Conservation (phyloP, 2,113 vertebrate species). For the Lampris incognitus region DNA sequence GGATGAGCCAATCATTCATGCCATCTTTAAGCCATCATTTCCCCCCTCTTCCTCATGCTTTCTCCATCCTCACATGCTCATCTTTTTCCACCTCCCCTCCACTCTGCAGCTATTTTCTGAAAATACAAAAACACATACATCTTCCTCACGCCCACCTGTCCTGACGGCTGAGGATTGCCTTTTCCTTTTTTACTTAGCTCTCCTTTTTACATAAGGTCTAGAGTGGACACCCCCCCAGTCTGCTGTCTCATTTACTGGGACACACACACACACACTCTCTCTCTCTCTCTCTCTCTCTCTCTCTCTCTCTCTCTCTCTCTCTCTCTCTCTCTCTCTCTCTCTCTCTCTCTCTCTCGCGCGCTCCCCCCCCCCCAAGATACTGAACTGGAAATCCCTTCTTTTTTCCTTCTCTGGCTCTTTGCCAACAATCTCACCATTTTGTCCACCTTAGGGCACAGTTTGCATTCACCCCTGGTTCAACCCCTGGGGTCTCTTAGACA, state of each 20-base stretch:
- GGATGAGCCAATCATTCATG: conserved; percentile 1
- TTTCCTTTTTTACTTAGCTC: neutral
- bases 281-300: neutral
- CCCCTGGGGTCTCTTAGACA: conserved; percentile 32
- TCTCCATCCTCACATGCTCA: neutral
- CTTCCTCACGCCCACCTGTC: neutral
- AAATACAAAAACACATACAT: neutral
- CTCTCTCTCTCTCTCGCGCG: conserved; percentile 5
- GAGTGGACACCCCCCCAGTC: neutral
- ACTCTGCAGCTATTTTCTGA: neutral
- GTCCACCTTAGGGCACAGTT: conserved; percentile 25
- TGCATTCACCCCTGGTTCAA: conserved; percentile 15
- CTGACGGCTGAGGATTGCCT: neutral
- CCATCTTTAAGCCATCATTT: conserved; percentile 9
- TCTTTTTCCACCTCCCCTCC: neutral
- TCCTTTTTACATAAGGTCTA: neutral
- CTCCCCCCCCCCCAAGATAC: neutral
- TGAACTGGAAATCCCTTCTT: neutral
- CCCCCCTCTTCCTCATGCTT: conserved; percentile 11
- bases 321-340: neutral
- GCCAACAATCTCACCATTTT: conserved; percentile 31
- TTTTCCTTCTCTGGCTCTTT: neutral
- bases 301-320: neutral
- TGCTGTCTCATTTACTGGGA: neutral
- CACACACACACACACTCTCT: neutral